Evolutionary conservation across 2,888 invertebrate genomes (phyloP).

Genomic region (Cantharis rustica): DNA sequence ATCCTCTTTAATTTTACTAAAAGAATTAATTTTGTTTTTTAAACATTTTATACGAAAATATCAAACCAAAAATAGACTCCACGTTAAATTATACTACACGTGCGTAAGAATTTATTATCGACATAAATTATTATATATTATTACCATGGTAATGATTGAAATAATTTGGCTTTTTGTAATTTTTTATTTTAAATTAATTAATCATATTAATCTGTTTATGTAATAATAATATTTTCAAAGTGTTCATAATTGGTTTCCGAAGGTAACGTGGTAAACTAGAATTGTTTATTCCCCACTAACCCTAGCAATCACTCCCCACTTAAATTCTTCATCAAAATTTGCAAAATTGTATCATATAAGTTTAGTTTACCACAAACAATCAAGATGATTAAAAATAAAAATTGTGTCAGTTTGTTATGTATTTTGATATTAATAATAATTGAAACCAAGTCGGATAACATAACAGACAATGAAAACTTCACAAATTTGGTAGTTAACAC

Average conservation of each 20-base stretch:
- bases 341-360: conserved; percentile 8
- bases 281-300: conserved; percentile 2
- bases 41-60: too few species aligned
- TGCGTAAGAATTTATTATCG: too few species aligned
- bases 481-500: neutral
- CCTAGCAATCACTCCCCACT: conserved; percentile 5
- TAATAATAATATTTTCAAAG: neutral
- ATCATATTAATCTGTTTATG: neutral
- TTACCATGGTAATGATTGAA: too few species aligned
- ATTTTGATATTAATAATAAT: neutral
- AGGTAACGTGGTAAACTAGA: neutral
- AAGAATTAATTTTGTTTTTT: too few species aligned
- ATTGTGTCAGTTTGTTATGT: neutral
- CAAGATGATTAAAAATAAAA: neutral
- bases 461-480: neutral
- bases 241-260: neutral
- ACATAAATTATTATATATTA: too few species aligned
- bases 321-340: neutral
- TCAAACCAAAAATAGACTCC: too few species aligned
- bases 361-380: conserved; percentile 38
- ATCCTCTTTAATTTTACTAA: too few species aligned
- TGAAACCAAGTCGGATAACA: neutral
- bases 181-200: neutral
- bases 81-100: too few species aligned
- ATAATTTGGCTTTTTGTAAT: neutral